Base-by-base conservation (phyloP, 1,140 invertebrate genomes). In the Micrasema longulum region DNA sequence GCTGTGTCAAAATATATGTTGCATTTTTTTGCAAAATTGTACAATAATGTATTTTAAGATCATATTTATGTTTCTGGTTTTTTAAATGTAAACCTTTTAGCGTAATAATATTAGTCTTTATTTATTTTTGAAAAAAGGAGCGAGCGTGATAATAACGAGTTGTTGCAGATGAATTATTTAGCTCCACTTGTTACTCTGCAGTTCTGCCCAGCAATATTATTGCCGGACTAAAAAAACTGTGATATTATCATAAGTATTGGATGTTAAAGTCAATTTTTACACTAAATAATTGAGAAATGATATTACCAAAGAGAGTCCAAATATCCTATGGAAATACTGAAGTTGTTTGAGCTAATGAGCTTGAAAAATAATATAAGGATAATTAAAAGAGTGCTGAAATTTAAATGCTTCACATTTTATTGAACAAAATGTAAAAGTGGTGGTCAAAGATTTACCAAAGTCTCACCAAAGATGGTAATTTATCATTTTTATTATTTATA, bases 231-330 rank as follows among this genome's bases (percentile, higher is more conserved):
- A 63, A 70, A 48, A 52, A 70, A 52, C 69, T 71, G 69, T 71
- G 69, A 71, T 71, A 71, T 71, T 65, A 71, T 53, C 41, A 55
- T 71, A 71, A 71, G 69, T 57, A 64, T 64, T 70, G 48, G 38
- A 45, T 41, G 55, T 47, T 70, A 47, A 71, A 53, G 69, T 71
- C 69, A 71, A 71, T 71, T 71, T 69, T 52, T 66, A 66, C 36
- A 41, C 12, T 60, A 14, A 41, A 60, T 35, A 38, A 41, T 14
- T 12, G 55, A 22, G 55, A 60, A 60, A 35, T 60, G 55, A 41
- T 60, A 52, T 52, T 52, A 60, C 14, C 55, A 35, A 18, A n/a
- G 55, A 12, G 55, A 48, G 47, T 20, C 20, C 47, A 9, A 6
- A 31, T 31, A 31, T 4, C 26, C 26, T 7, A 31, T 31, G 26